A percentile compares a stretch with the other conserved stretches of the same genome.
Conservation (phyloP, 2,113 vertebrate genomes). For the Beaufortia kweichowensis region DNA sequence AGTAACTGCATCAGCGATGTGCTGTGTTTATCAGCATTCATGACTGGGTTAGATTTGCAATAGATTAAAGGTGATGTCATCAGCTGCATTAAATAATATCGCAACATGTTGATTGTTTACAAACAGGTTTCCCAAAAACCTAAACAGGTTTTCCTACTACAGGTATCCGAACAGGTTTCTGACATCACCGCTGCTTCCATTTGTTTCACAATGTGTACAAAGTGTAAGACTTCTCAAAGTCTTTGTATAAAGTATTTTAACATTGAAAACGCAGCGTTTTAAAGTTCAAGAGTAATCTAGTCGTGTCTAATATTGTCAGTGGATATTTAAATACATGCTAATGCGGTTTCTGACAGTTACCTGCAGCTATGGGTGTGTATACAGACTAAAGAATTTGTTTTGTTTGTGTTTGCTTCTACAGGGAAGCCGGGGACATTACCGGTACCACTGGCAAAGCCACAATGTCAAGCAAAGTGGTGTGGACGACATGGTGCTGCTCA, state of each 20-base stretch:
- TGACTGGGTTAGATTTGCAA: background rate
- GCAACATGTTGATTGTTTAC: conserved; percentile 9
- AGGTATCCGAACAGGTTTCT: too few relatives aligned
- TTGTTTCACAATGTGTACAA: too few relatives aligned
- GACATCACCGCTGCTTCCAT: too few relatives aligned
- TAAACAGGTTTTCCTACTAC: too few relatives aligned
- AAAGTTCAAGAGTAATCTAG: background rate
- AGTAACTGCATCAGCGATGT: conserved; percentile 34
- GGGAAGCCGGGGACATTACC: conserved; percentile 96
- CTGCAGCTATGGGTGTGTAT: conserved; percentile 44
- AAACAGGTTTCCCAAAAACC: background rate
- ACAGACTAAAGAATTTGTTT: conserved; percentile 38
- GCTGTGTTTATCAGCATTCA: conserved; percentile 3
- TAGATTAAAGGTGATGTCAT: background rate
- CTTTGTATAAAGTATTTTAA: background rate
- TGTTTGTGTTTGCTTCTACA: conserved; percentile 66
- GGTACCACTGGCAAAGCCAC: conserved; percentile 99
- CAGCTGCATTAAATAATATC: background rate
- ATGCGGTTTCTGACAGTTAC: background rate
- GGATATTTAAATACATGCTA: background rate
- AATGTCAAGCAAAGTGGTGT: conserved; percentile 97
- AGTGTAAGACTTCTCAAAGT: background rate
- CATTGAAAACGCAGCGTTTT: background rate
- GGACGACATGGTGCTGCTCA: conserved; percentile 98
- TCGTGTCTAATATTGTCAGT: background rate